Evolutionary conservation across 2,888 invertebrate genomes (phyloP).

Genomic region (Adineta ricciae): DNA sequence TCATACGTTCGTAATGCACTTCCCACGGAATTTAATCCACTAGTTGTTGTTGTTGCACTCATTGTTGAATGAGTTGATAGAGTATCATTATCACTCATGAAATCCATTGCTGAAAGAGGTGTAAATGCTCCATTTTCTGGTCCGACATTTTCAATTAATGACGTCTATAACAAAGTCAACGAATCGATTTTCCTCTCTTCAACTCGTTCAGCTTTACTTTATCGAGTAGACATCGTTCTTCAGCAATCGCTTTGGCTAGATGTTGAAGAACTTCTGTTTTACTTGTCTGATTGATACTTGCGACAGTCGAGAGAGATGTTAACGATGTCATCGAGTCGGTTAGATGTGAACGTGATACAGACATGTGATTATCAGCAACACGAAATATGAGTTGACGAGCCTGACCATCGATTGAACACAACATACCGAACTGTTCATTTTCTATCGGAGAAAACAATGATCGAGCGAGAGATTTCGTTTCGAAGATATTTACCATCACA

Average conservation of each 20-base stretch:
- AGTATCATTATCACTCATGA: constrained; percentile 1
- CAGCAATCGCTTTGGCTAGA: neutral
- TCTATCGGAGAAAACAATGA: neutral
- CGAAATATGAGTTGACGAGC: constrained; percentile 1
- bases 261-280: constrained; percentile 3
- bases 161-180: neutral
- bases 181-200: neutral
- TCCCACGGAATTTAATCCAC: neutral
- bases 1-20: neutral
- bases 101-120: neutral
- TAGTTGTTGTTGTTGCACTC: neutral
- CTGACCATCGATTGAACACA: constrained; percentile 16
- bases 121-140: neutral
- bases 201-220: neutral
- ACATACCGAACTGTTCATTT: constrained; percentile 20
- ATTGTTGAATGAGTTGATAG: neutral
- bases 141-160: constrained; percentile 5
- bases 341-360: neutral
- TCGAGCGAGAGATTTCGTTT: neutral
- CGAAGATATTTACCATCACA: neutral
- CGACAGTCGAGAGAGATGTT: neutral
- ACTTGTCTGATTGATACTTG: neutral
- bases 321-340: neutral
- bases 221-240: constrained; percentile 1
- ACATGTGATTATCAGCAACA: neutral